These are phyloP conservation scores for Myanophis thanlyinensis DNA, from an alignment of 2,113 vertebrate species.

Conservation along the genomic window DNA sequence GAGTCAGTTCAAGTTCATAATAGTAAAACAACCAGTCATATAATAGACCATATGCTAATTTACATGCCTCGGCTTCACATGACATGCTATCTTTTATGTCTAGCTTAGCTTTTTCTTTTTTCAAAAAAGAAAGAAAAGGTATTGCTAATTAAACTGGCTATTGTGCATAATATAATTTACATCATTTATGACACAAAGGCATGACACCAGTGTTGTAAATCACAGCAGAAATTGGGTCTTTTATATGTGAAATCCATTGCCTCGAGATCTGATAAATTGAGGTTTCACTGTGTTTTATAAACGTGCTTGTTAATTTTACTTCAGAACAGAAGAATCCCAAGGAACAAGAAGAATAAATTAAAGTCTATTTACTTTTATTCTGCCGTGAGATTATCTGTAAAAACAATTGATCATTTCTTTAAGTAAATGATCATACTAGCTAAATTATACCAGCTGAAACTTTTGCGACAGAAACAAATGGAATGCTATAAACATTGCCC, in stretches of 20 bases:
- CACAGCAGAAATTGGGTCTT: neutral
- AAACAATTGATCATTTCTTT: conserved; percentile 57
- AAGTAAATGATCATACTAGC: conserved; percentile 57
- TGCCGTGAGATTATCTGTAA: conserved; percentile 40
- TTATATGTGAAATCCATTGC: neutral
- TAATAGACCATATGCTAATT: neutral
- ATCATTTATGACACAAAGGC: neutral
- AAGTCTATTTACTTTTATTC: conserved; percentile 57
- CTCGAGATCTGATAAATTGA: neutral
- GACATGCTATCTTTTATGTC: neutral
- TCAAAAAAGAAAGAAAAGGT: neutral
- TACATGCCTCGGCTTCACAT: neutral
- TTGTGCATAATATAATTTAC: conserved; percentile 39
- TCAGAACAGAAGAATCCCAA: conserved; percentile 55
- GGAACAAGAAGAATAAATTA: conserved; percentile 55
- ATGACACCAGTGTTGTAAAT: neutral
- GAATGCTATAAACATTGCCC: conserved; percentile 34
- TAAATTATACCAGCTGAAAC: conserved; percentile 64
- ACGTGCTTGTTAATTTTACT: conserved; percentile 60
- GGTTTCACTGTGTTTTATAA: conserved; percentile 26
- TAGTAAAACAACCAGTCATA: neutral
- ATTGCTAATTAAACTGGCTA: neutral
- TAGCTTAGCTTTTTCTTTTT: neutral
- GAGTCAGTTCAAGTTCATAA: neutral
- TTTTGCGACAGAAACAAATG: conserved; percentile 38